These are phyloP conservation scores for Eutrigla gurnardus DNA, from an alignment of 2,797 vertebrate genomes.

Conservation along the genomic window DNA sequence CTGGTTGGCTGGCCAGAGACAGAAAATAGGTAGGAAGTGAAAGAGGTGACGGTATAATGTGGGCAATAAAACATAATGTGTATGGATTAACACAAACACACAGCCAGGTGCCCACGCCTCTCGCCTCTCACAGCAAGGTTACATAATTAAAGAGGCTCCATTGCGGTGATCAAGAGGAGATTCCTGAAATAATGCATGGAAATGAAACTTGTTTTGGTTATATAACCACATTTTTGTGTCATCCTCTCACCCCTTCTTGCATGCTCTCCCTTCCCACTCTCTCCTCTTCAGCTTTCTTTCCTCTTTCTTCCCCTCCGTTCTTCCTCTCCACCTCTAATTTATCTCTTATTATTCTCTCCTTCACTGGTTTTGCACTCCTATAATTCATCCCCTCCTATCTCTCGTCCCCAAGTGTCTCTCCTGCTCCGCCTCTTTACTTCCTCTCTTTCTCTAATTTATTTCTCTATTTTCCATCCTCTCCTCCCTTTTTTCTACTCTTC, in stretches of 20 bases:
- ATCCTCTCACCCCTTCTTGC: background rate
- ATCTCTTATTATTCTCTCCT: conserved; percentile 25
- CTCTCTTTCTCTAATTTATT: conserved; percentile 41
- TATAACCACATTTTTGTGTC: conserved; percentile 14
- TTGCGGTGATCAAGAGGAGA: conserved; percentile 18
- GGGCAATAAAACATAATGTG: conserved; percentile 49
- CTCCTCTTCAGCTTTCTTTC: background rate
- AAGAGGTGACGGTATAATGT: conserved; percentile 33
- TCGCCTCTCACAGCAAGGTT: conserved; percentile 45
- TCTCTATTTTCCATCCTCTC: conserved; percentile 17
- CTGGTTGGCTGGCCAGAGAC: background rate
- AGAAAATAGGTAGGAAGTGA: conserved; percentile 28
- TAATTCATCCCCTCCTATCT: conserved; percentile 28
- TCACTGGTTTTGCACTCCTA: conserved; percentile 24
- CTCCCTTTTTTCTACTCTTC: background rate
- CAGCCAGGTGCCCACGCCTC: conserved; percentile 9
- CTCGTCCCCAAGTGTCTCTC: background rate
- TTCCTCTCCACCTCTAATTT: conserved; percentile 15
- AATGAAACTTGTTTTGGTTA: conserved; percentile 43
- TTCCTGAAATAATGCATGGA: conserved; percentile 45
- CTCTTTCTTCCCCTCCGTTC: background rate
- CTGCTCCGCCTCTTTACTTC: background rate
- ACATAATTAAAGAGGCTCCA: conserved; percentile 56
- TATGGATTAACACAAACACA: conserved; percentile 29
- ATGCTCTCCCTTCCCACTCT: background rate